Percentiles rank a stretch among this genome's conserved stretches.
phyloP scores from a whole-genome alignment of 2,113 vertebrate species.

The Panthera tigris region DNA sequence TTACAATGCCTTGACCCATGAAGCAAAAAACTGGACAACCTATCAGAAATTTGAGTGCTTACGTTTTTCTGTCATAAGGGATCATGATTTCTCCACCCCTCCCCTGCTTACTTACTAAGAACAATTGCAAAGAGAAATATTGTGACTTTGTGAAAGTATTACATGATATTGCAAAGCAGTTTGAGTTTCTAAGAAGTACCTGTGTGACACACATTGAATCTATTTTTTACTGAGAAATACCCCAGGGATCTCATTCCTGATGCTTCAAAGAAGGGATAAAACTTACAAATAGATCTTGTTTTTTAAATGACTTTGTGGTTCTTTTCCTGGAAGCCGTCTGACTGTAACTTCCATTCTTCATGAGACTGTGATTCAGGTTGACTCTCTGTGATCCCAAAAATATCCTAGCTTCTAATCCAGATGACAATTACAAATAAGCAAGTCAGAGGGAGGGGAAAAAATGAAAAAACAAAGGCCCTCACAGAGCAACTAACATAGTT shows the following conservation, averaged over 20 bases:
- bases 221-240: not conserved
- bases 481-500: not conserved
- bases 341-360: not conserved
- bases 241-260: not conserved
- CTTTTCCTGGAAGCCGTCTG: not conserved
- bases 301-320: not conserved
- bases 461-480: not conserved
- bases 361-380: not conserved
- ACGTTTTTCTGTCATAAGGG: not conserved
- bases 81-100: not conserved
- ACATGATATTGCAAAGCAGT: not conserved
- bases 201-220: not conserved
- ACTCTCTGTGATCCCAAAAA: not conserved
- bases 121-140: not conserved
- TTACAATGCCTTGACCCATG: not conserved
- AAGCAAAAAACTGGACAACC: not conserved
- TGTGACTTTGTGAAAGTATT: not conserved
- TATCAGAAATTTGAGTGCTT: not conserved
- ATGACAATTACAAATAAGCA: conserved; percentile 9
- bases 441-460: not conserved
- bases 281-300: conserved; percentile 3
- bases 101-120: not conserved
- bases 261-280: conserved; percentile 8
- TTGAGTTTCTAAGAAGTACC: not conserved
- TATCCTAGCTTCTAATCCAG: not conserved